These are phyloP conservation scores for Lymantria monacha DNA, from an alignment of 2,888 invertebrate genomes.

Conservation along the genomic window DNA sequence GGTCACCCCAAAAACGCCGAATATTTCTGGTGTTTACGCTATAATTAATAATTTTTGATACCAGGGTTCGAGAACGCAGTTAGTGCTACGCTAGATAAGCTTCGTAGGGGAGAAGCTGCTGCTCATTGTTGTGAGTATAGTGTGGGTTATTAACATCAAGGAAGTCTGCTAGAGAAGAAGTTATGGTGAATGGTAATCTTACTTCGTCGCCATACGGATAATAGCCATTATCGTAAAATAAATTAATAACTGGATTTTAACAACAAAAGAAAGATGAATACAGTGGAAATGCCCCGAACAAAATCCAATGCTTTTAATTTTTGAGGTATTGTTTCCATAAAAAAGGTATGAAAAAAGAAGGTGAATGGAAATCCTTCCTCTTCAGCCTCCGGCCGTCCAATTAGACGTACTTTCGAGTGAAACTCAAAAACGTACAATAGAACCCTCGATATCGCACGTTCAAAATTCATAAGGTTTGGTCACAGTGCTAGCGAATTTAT, in stretches of 20 bases:
- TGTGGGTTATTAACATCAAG: no score
- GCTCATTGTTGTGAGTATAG: no score
- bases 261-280: constrained; percentile 1
- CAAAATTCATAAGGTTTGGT: constrained; percentile 54
- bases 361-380: constrained; percentile 47
- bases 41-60: no score
- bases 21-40: no score
- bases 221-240: not conserved
- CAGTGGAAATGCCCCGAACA: constrained; percentile 3
- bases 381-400: constrained; percentile 58
- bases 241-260: not conserved
- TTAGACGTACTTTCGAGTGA: constrained; percentile 60
- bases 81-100: no score
- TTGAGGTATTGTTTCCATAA: constrained; percentile 27
- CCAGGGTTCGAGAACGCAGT: no score
- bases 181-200: no score
- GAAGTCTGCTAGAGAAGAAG: no score
- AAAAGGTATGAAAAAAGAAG: constrained; percentile 29
- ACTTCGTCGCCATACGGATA: no score
- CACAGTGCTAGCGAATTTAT: constrained; percentile 22
- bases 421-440: constrained; percentile 65
- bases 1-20: no score
- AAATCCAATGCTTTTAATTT: constrained; percentile 18
- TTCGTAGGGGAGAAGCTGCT: no score
- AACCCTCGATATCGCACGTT: constrained; percentile 64